Conservation (phyloP, 2,113 vertebrate species). For the Atherinomorus stipes region DNA sequence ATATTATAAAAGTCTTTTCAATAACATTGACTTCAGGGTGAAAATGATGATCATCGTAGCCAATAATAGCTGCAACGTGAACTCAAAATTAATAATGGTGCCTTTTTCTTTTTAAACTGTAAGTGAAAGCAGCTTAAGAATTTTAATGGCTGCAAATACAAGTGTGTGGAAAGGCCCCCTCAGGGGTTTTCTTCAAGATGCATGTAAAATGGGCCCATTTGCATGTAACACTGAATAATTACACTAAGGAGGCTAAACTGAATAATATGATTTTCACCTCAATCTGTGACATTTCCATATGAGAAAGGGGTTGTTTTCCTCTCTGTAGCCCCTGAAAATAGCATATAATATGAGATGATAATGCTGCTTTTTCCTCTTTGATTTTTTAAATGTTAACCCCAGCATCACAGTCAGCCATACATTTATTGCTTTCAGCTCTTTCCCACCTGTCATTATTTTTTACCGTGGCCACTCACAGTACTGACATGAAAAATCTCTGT, state of each 20-base stretch:
- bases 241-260: not conserved
- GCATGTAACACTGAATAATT: conserved; percentile 3
- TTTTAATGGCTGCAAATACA: conserved; percentile 34
- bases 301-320: not conserved
- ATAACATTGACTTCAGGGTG: not conserved
- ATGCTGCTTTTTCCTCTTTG: not conserved
- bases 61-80: conserved; percentile 6
- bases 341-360: not conserved
- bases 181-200: conserved; percentile 20
- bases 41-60: not conserved
- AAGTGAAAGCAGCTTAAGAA: conserved; percentile 27
- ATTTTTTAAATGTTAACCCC: no score
- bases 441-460: not conserved
- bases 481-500: not conserved
- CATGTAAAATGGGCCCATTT: conserved; percentile 12
- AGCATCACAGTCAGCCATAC: not conserved
- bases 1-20: no score
- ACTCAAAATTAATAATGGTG: conserved; percentile 18
- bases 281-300: conserved; percentile 11
- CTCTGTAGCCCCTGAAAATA: not conserved
- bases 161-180: conserved; percentile 15
- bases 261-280: conserved; percentile 1
- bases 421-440: not conserved
- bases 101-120: conserved; percentile 29
- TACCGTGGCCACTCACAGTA: not conserved